Evolutionary conservation across 2,888 invertebrate species (phyloP), one percentile per base, ranked within the genome.

Genomic region (Lasioglossum leucozonium): DNA sequence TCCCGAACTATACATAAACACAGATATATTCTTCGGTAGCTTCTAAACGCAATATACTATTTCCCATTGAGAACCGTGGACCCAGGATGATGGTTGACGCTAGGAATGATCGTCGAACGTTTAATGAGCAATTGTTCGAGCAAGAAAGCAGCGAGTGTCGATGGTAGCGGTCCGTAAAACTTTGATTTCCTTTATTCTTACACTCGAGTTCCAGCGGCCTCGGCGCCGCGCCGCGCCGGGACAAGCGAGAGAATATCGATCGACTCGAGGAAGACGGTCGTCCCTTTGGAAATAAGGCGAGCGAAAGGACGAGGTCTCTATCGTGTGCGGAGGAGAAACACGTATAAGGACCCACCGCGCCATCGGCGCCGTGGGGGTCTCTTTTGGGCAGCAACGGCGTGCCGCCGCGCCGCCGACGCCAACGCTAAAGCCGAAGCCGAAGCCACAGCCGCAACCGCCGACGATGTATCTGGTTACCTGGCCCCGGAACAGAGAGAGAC

Each of bases 401-500:
- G 84, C 85, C 85, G 79, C 85, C 84, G 84, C 85, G 79, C 85
- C 84, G 84, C 72, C 84, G 84, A 55, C 84, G 84, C 78, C 84
- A 75, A 79, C 79, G 85, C 58, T 30, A 30, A 62, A 26, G 58
- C 58, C 26, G 26, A 62, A 26, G 67, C 84, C 78, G 55, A 75
- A 84, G 65, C 67, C 67, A 18, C 82, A 74, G 78, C 78, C 77
- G 84, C 34, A 40, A 85, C 90, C 87, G 87, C 88, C 87, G 87
- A 84, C 82, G 82, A 81, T 79, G 90, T 92, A 91, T 92, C 91
- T 90, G 91, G 91, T 92, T 92, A 91, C 92, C 87, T 84, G 82
- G 80, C 77, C 83, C 51, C 51, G 22, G 10, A 22, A 51, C 22
- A 51, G 51, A 51, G 51, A 6, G 58, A 30, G 79, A 79, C 65